phyloP scores from a whole-genome alignment of 2,797 vertebrate genomes.

The Philypnodon macrostomus region DNA sequence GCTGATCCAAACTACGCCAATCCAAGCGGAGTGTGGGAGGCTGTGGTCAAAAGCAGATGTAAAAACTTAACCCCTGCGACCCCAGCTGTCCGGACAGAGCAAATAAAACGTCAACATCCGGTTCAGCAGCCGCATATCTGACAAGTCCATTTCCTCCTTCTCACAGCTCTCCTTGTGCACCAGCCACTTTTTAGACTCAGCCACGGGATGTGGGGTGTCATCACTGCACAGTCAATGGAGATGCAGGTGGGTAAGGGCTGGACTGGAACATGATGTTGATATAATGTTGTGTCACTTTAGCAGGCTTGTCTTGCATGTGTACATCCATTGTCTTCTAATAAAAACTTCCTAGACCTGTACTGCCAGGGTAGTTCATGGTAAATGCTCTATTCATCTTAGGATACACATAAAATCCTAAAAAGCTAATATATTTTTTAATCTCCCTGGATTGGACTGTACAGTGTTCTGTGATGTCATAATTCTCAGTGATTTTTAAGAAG shows the following conservation, averaged over 20 bases:
- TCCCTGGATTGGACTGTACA: too few species aligned
- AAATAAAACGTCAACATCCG: conserved; percentile 82
- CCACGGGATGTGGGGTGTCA: conserved; percentile 22
- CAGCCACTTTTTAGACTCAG: not conserved
- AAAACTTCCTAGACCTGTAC: too few species aligned
- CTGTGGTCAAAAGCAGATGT: conserved; percentile 70
- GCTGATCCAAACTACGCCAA: conserved; percentile 19
- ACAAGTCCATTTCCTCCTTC: conserved; percentile 69
- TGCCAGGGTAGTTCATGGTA: too few species aligned
- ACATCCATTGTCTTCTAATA: too few species aligned
- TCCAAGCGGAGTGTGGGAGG: conserved; percentile 52
- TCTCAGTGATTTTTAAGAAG: too few species aligned
- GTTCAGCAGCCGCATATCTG: conserved; percentile 54
- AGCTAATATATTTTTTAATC: too few species aligned
- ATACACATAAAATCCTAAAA: too few species aligned
- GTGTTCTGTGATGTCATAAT: too few species aligned
- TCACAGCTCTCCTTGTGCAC: conserved; percentile 42
- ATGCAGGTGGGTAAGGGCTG: not conserved
- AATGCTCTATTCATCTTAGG: too few species aligned
- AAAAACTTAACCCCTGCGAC: conserved; percentile 73
- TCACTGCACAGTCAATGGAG: not conserved
- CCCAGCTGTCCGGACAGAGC: conserved; percentile 73
- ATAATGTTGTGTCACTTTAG: too few species aligned
- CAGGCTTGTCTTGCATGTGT: too few species aligned
- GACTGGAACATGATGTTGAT: not conserved